These are phyloP conservation scores for Scomber japonicus DNA, from an alignment of 2,113 vertebrate species.

Conservation along the genomic window DNA sequence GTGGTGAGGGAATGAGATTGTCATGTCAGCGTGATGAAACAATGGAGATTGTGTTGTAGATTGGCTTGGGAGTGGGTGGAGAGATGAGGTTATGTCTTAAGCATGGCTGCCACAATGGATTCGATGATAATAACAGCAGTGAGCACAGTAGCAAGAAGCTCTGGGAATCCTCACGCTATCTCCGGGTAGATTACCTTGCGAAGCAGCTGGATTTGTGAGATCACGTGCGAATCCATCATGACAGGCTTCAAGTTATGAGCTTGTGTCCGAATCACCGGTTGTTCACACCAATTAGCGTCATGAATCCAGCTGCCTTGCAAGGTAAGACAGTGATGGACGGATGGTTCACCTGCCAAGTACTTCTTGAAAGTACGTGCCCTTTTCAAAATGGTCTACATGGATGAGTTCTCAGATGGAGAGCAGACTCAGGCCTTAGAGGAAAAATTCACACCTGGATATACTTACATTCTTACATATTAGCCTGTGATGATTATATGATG, in stretches of 20 bases:
- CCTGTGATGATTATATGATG: not conserved
- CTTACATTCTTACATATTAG: not conserved
- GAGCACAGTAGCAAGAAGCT: slow-evolving; percentile 26
- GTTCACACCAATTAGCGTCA: too few species aligned
- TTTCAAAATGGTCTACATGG: too few species aligned
- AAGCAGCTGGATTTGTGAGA: too few species aligned
- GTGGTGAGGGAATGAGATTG: not conserved
- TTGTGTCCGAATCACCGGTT: too few species aligned
- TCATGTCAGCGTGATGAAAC: slow-evolving; percentile 46
- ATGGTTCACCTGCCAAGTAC: too few species aligned
- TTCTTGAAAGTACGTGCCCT: too few species aligned
- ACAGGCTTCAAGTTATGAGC: too few species aligned
- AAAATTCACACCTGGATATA: not conserved
- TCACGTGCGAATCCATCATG: too few species aligned
- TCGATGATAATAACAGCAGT: slow-evolving; percentile 58
- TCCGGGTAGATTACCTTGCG: not conserved
- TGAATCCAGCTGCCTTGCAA: too few species aligned
- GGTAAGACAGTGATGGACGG: too few species aligned
- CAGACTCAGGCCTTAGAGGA: too few species aligned
- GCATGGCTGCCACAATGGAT: slow-evolving; percentile 24
- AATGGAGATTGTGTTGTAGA: slow-evolving; percentile 62
- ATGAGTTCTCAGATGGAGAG: too few species aligned
- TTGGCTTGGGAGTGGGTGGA: slow-evolving; percentile 55
- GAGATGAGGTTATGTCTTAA: slow-evolving; percentile 69
- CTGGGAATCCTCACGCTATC: slow-evolving; percentile 6